phyloP scores from a whole-genome alignment of 2,888 invertebrate genomes.

The Deilephila porcellus region DNA sequence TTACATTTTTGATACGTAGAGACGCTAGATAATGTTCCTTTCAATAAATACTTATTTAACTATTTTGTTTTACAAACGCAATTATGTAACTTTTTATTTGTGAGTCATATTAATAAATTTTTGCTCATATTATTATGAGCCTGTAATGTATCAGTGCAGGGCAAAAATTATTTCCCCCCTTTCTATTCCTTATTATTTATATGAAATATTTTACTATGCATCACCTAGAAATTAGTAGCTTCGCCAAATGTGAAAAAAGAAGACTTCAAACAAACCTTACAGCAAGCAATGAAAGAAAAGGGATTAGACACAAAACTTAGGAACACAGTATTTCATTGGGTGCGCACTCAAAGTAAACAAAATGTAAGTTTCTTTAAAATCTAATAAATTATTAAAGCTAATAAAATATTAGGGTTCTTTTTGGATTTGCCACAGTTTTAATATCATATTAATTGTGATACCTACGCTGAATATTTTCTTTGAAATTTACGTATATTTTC shows the following conservation, averaged over 20 bases:
- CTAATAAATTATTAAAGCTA: too few species aligned
- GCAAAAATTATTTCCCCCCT: not conserved
- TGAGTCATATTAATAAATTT: too few species aligned
- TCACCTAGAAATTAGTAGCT: constrained; percentile 89
- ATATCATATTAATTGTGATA: too few species aligned
- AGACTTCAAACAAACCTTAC: constrained; percentile 90
- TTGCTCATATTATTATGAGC: too few species aligned
- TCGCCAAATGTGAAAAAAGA: constrained; percentile 90
- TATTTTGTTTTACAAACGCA: not conserved
- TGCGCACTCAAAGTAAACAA: constrained; percentile 83
- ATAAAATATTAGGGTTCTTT: too few species aligned
- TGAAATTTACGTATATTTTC: not conserved
- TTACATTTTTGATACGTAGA: too few species aligned
- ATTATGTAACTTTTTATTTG: too few species aligned
- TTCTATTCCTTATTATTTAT: not conserved
- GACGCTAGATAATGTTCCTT: not conserved
- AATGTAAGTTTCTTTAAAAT: constrained; percentile 62
- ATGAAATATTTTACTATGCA: not conserved
- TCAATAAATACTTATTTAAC: not conserved
- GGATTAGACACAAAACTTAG: constrained; percentile 93
- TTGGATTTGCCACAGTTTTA: too few species aligned
- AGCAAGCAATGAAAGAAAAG: constrained; percentile 90
- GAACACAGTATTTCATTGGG: constrained; percentile 93
- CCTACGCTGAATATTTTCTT: too few species aligned
- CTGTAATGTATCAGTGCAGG: too few species aligned